Evolutionary conservation across 2,888 invertebrate species (phyloP), one percentile per base, ranked within the genome.

Genomic region (Xanthostigma xanthostigma): DNA sequence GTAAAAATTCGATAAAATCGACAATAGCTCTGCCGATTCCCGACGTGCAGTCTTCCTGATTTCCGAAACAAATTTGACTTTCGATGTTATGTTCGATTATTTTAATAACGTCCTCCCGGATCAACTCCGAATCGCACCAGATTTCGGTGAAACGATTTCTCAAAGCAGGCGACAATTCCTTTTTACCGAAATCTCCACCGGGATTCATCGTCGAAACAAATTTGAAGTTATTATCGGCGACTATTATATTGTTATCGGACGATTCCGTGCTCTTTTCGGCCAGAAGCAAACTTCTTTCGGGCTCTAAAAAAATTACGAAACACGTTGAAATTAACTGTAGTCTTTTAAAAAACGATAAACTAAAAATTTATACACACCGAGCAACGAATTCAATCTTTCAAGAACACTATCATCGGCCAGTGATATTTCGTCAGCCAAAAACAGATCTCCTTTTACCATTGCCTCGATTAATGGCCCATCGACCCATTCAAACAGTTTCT

Each of bases 121-220:
- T 73, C 12, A 78, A 76, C 9, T 83, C 84, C 45, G 80, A 77
- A 49, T 86, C 87, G 61, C 96, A 96, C 97, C 97, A 99, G 61
- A 99, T 92, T 71, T 99, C 98, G 0, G 98, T 97, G 59, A 99
- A 94, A 44, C 98, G 79, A 71, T 99, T 99, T 45, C 98, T 74
- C 45, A 98, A 69, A 0, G 98, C 97, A 0, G 96, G 96, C 0
- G 97, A 98, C 9, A 98, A 72, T 74, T 99, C 98, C 64, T 98
- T 98, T 65, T 99, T 99, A 3, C 98, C 98, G 64, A 90, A 98
- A 72, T 99, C 98, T 1, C 97, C 97, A 10, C 97, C 96, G 8
- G 98, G 98, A 71, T 99, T 99, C 98, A 99, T 99, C 0, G 98
- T 99, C 2, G 92, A 94, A 50, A 97, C 77, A 59, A 98, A 89